Evolutionary conservation across 2,797 vertebrate genomes (phyloP).

Genomic region (Australoheros facetus): DNA sequence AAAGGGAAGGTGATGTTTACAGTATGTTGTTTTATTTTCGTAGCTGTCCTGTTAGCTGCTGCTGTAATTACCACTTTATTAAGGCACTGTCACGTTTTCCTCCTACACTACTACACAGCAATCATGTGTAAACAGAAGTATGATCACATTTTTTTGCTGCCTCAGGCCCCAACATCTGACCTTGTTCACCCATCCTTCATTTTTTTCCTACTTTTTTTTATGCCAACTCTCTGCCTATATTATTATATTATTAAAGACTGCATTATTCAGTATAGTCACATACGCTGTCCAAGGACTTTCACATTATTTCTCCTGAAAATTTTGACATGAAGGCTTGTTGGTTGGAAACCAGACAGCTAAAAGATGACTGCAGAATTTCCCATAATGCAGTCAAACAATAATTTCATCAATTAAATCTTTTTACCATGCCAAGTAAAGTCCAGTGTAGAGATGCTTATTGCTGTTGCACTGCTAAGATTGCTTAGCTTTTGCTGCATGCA

Average conservation of each 20-base stretch:
- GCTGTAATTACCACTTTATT: slow-evolving; percentile 39
- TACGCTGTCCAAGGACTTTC: neutral
- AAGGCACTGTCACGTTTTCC: slow-evolving; percentile 27
- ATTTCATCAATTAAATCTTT: neutral
- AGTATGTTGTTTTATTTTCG: neutral
- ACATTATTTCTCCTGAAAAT: neutral
- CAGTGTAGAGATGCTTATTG: neutral
- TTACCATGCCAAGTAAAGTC: neutral
- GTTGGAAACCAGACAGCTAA: neutral
- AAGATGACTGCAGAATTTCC: neutral
- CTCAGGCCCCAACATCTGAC: slow-evolving; percentile 15
- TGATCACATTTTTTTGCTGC: neutral
- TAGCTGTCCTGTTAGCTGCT: slow-evolving; percentile 8
- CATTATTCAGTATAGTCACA: neutral
- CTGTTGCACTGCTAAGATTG: neutral
- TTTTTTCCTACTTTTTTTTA: neutral
- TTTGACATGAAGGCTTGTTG: neutral
- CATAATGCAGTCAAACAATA: neutral
- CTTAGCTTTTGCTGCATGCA: neutral
- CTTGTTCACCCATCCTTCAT: neutral
- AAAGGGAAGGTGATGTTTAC: slow-evolving; percentile 8
- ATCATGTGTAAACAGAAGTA: neutral
- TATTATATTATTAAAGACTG: neutral
- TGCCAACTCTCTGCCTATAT: neutral
- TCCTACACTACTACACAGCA: neutral